Evolutionary conservation across 2,797 vertebrate genomes (phyloP), one percentile per base, ranked within the genome.

Genomic region (Okamejei kenojei): DNA sequence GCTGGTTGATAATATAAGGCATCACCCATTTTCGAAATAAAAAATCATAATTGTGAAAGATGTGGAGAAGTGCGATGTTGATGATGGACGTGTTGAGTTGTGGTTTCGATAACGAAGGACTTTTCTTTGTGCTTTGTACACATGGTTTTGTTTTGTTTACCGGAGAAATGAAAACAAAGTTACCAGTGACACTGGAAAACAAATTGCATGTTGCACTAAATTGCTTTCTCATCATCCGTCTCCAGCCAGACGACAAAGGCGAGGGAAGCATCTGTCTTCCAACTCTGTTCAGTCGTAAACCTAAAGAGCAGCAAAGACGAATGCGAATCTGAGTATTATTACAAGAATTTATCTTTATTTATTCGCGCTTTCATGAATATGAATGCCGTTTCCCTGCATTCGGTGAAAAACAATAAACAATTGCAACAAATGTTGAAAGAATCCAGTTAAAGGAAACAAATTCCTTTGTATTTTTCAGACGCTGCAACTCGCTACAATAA

Each of bases 261-360:
- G 94, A 94, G 94, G 94, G 95, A 94, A 96, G 95, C 96, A 97
- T 97, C 96, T 96, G 96, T 97, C 96, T 97, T 95, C 95, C 94
- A 92, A 54, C 45, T 92, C 90, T 45, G 90, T 92, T 92, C 90
- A 92, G 68, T 92, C 95, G 95, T 93, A 95, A 95, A 96, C 95
- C 80, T 95, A 95, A 96, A 96, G 96, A 96, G 94, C 95, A 95
- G 95, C 95, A 94, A 95, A 97, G 96, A 97, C 95, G 94, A 96
- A 97, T 96, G 96, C 76, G 96, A 96, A 96, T 97, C 96, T 95
- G 95, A 97, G 95, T 94, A 95, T 95, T 96, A 95, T 96, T 96
- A 95, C 95, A 93, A 93, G 95, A 94, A 96, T 96, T 95, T 95
- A 96, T 96, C 96, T 97, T 95, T 95, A 95, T 96, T 95, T 96